These are phyloP conservation scores for Stylophora pistillata DNA, from an alignment of 64 coral and sea anemone species.

Conservation along the genomic window DNA sequence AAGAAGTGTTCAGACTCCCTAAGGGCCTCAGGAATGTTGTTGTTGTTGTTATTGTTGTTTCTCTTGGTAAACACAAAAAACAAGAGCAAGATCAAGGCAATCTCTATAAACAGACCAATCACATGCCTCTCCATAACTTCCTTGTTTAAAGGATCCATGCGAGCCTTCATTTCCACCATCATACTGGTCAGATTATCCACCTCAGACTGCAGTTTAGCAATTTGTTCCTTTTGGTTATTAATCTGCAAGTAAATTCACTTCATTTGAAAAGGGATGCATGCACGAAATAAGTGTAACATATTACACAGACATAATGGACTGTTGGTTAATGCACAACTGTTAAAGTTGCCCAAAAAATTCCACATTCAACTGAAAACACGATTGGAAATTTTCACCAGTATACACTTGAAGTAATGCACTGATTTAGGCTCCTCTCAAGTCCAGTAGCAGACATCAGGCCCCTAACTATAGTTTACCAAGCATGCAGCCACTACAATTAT, in stretches of 20 bases:
- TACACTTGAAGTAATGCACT: too few species aligned
- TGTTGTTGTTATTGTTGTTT: constrained; percentile 41
- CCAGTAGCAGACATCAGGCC: too few species aligned
- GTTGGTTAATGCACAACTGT: too few species aligned
- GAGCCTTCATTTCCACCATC: constrained; percentile 38
- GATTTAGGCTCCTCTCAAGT: too few species aligned
- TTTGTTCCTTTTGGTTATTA: constrained; percentile 84
- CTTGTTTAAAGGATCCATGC: constrained; percentile 62
- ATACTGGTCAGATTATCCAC: constrained; percentile 29
- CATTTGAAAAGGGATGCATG: neutral
- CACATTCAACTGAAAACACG: too few species aligned
- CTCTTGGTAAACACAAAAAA: constrained; percentile 52
- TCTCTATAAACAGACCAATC: constrained; percentile 78
- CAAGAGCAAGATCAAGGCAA: constrained; percentile 66
- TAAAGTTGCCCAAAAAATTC: too few species aligned
- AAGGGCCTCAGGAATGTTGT: constrained; percentile 10
- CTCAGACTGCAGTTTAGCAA: constrained; percentile 63
- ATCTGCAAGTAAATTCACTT: constrained; percentile 2
- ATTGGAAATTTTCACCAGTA: too few species aligned
- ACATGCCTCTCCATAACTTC: constrained; percentile 88
- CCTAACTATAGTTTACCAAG: too few species aligned
- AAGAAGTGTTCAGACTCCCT: constrained; percentile 11
- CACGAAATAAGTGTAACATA: neutral
- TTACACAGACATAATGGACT: too few species aligned
- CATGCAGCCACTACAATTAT: too few species aligned